Evolutionary conservation across 2,888 invertebrate species (phyloP).

Genomic region (Monoplex corrugatus): DNA sequence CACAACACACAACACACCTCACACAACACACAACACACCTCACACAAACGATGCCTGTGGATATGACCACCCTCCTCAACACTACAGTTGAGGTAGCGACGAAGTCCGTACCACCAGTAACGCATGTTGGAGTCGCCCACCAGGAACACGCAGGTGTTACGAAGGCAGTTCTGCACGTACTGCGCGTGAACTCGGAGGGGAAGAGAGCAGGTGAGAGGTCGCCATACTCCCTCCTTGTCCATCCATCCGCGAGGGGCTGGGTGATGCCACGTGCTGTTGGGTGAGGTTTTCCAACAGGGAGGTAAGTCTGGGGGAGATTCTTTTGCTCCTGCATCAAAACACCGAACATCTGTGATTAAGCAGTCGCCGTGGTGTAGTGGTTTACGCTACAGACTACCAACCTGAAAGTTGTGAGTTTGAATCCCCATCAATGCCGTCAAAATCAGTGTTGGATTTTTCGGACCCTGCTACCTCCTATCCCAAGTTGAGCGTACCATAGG

Average conservation of each 20-base stretch:
- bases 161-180: neutral
- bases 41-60: neutral
- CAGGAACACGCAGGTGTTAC: neutral
- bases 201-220: neutral
- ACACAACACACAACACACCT: too few relatives aligned
- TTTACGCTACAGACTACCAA: too few relatives aligned
- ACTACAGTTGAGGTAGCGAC: neutral
- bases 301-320: neutral
- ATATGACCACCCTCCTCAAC: neutral
- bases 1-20: too few relatives aligned
- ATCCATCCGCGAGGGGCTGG: neutral
- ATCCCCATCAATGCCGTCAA: too few relatives aligned
- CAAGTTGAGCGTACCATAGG: too few relatives aligned
- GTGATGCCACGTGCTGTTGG: neutral
- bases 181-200: neutral
- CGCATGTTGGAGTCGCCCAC: slow-evolving; percentile 23
- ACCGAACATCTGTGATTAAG: too few relatives aligned
- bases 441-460: too few relatives aligned
- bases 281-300: neutral
- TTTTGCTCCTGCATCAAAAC: too few relatives aligned
- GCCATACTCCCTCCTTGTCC: neutral
- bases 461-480: too few relatives aligned
- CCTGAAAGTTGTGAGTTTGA: too few relatives aligned
- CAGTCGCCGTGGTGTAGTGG: too few relatives aligned
- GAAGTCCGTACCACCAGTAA: neutral